Evolutionary conservation across 2,888 invertebrate species (phyloP).

Genomic region (Drosophila tanythrix): DNA sequence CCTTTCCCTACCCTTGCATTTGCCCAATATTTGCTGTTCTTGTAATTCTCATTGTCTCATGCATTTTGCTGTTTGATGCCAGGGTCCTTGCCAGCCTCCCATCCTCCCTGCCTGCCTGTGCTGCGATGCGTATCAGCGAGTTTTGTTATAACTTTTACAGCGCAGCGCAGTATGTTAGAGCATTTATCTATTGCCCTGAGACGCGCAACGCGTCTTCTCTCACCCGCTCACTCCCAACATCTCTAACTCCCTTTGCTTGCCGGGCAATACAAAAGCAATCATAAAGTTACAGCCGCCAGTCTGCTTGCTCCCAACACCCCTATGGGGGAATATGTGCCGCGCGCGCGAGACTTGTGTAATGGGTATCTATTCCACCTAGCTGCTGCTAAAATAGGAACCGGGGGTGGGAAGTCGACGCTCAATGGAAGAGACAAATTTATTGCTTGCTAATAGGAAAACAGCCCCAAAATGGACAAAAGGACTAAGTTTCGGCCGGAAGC

Average conservation of each 20-base stretch:
- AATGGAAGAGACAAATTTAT: slow-evolving; percentile 64
- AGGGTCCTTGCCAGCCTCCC: slow-evolving; percentile 3
- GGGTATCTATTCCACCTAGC: slow-evolving; percentile 53
- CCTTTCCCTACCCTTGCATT: background rate
- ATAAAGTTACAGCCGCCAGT: slow-evolving; percentile 63
- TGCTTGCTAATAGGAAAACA: slow-evolving; percentile 67
- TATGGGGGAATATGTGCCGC: slow-evolving; percentile 7
- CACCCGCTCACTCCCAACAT: background rate
- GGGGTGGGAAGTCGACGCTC: slow-evolving; percentile 32
- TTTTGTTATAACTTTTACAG: slow-evolving; percentile 58
- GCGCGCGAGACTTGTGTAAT: slow-evolving; percentile 38
- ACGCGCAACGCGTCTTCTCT: slow-evolving; percentile 25
- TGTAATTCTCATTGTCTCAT: slow-evolving; percentile 54
- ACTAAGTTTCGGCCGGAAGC: slow-evolving; percentile 59
- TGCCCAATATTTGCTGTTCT: slow-evolving; percentile 20
- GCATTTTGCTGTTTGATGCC: slow-evolving; percentile 42
- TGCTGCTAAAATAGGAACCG: background rate
- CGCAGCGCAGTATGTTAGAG: slow-evolving; percentile 52
- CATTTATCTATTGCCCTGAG: slow-evolving; percentile 63
- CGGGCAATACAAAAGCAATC: slow-evolving; percentile 64
- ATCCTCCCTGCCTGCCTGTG: background rate
- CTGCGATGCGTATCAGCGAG: slow-evolving; percentile 60
- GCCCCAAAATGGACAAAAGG: slow-evolving; percentile 58
- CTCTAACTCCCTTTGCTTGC: background rate
- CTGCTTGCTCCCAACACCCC: background rate